A percentile compares a stretch with the other conserved stretches of the same genome.
phyloP scores from a whole-genome alignment of 2,888 invertebrate species.

The Gastrophysa polygoni region DNA sequence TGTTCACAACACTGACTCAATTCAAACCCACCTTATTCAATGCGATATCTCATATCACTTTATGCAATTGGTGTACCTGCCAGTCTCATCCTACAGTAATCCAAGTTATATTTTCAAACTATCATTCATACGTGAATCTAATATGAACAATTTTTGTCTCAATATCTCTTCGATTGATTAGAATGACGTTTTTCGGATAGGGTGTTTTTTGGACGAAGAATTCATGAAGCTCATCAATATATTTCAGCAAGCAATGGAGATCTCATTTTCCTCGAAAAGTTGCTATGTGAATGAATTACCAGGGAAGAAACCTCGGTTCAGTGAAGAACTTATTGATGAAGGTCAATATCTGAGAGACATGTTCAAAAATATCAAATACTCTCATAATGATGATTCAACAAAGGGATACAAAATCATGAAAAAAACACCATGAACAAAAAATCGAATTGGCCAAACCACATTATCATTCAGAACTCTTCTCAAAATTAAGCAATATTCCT shows the following conservation, averaged over 20 bases:
- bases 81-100: background rate
- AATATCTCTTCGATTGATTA: slow-evolving; percentile 8
- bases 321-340: slow-evolving; percentile 4
- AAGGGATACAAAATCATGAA: slow-evolving; percentile 2
- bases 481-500: background rate
- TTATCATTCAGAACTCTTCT: slow-evolving; percentile 4
- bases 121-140: background rate
- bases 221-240: background rate
- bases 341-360: slow-evolving; percentile 2
- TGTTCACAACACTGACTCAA: background rate
- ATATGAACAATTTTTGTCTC: slow-evolving; percentile 4
- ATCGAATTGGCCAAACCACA: background rate
- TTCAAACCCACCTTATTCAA: slow-evolving; percentile 1
- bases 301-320: background rate
- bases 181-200: slow-evolving; percentile 3
- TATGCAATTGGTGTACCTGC: background rate
- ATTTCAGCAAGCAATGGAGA: slow-evolving; percentile 1
- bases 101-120: background rate
- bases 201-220: slow-evolving; percentile 5
- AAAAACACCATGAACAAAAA: slow-evolving; percentile 11
- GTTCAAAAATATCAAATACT: background rate
- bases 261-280: background rate
- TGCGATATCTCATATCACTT: background rate
- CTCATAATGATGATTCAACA: slow-evolving; percentile 1
- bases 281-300: background rate